Base-by-base conservation (phyloP, 2,113 vertebrate species). In the Rhea americana region DNA sequence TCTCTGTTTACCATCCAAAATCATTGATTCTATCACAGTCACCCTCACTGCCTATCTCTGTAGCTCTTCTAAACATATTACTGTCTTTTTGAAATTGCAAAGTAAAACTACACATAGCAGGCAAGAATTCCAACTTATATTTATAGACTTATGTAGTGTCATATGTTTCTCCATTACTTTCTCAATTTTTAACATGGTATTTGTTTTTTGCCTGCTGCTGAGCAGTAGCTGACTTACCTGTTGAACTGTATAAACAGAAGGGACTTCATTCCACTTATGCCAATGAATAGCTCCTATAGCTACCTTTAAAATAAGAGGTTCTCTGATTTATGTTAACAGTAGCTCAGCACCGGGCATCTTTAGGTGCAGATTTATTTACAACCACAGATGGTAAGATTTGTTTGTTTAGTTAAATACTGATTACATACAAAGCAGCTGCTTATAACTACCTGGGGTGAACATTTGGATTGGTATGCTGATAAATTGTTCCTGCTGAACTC, bases 401-500 rank as follows among this genome's bases (percentile, higher is more conserved):
- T 91, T 91, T 90, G 37, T 50, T 19, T n/a, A 73, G 59, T 80
- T 91, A 86, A 94, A 82, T 75, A 50, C 63, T 80, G 45, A 73
- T 90, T 81, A 71, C 61, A 66, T 15, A 17, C 37, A 48, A 93
- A 93, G 37, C 76, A 93, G 50, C 86, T 94, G 83, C 77, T 80
- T 80, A 26, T 39, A 62, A 66, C 75, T 80, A 72, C 79, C 77
- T 80, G 30, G 15, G 55, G 79, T 87, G 45, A 93, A 93, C 85
- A 87, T 73, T 50, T 30, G 85, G 72, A 62, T 74, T 73, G 41
- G 25, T 71, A 13, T 22, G 56, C 39, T 80, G 66, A 89, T 70
- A 58, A 89, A 93, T 91, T 82, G 76, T 89, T 85, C 67, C 58
- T 85, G 25, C 14, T n/a, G 55, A 91, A 76, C 87, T 80, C 47